Evolutionary conservation across 2,113 vertebrate genomes (phyloP).

Genomic region (Dinomys branickii): DNA sequence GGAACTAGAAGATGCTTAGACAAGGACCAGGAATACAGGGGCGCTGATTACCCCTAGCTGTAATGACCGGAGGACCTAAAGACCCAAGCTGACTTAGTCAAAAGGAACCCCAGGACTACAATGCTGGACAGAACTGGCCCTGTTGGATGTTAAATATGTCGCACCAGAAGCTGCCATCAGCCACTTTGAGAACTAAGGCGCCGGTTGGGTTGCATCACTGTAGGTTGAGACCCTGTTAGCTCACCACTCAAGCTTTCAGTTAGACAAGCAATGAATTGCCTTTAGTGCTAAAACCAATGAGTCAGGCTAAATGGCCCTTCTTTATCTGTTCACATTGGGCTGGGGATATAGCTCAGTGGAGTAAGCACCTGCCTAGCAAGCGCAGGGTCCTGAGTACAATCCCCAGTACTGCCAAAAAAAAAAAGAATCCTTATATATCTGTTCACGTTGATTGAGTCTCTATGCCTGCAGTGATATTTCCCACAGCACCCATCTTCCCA

Average conservation of each 20-base stretch:
- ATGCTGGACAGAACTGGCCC: neutral
- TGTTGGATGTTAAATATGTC: neutral
- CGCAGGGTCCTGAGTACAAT: too few relatives aligned
- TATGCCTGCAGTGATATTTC: neutral
- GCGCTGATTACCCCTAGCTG: neutral
- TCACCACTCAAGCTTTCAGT: neutral
- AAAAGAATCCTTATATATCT: too few relatives aligned
- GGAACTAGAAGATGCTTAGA: neutral
- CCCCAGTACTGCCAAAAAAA: too few relatives aligned
- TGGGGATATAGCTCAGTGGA: too few relatives aligned
- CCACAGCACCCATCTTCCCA: neutral
- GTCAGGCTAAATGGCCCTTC: neutral
- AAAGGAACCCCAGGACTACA: neutral
- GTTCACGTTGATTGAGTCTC: neutral
- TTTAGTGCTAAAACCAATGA: neutral
- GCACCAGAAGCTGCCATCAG: neutral
- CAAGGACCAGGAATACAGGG: neutral
- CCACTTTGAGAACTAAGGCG: neutral
- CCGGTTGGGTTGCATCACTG: neutral
- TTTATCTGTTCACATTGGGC: too few relatives aligned
- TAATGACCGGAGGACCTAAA: neutral
- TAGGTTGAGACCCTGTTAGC: neutral
- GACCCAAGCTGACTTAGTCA: neutral
- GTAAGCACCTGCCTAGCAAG: too few relatives aligned
- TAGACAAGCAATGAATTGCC: neutral